A percentile compares a stretch with the other conserved stretches of the same genome.
Evolutionary conservation across 2,113 vertebrate genomes (phyloP).

Genomic region (Callocephalon fimbriatum): DNA sequence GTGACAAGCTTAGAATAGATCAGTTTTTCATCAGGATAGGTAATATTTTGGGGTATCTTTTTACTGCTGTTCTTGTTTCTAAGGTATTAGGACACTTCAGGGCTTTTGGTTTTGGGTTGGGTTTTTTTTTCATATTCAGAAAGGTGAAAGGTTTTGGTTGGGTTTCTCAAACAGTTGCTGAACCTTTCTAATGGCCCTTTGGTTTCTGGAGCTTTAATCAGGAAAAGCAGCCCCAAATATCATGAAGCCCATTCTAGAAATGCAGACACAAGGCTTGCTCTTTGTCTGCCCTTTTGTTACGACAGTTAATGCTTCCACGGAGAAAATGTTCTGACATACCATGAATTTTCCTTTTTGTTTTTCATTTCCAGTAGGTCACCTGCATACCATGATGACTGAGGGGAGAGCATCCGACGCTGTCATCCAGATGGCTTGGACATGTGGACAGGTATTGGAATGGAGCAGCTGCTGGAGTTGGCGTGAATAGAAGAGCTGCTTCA

Average conservation of each 20-base stretch:
- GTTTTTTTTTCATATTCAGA: not conserved
- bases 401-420: not conserved
- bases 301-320: fast-evolving
- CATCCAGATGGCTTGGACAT: not conserved
- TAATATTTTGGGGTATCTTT: not conserved
- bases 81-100: not conserved
- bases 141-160: not conserved
- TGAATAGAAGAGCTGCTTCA: not conserved
- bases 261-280: not conserved
- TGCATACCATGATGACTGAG: fast-evolving
- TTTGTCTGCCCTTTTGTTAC: not conserved
- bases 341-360: not conserved
- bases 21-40: not conserved
- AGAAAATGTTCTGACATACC: not conserved
- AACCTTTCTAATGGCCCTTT: not conserved
- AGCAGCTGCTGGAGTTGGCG: slow-evolving; percentile 15
- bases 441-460: not conserved
- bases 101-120: not conserved
- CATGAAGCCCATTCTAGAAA: fast-evolving
- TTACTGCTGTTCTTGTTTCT: not conserved
- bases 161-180: not conserved
- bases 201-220: not conserved
- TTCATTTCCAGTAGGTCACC: not conserved
- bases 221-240: not conserved
- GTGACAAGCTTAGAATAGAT: not conserved